phyloP scores from a whole-genome alignment of 2,113 vertebrate genomes.

The Atractosteus spatula region DNA sequence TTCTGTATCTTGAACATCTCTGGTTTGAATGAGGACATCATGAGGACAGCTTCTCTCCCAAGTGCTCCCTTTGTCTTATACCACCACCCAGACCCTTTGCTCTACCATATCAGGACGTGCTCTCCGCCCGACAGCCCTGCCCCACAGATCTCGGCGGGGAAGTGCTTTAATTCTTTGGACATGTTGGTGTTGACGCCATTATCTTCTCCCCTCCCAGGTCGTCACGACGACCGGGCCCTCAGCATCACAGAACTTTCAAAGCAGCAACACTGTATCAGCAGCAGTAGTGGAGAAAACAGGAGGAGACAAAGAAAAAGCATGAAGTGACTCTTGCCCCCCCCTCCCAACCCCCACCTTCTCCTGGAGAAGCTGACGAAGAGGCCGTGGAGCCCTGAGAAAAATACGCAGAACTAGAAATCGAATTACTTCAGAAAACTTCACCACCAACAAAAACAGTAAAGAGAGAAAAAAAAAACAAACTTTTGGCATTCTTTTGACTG shows the following conservation, averaged over 20 bases:
- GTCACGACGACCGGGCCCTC: constrained; percentile 9
- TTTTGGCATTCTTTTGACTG: too few species aligned
- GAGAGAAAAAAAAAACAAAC: too few species aligned
- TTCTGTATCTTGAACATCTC: constrained; percentile 12
- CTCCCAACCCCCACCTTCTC: neutral
- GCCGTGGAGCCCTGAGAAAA: constrained; percentile 3
- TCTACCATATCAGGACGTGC: neutral
- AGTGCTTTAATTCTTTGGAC: too few species aligned
- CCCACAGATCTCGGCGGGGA: neutral
- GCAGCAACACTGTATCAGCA: constrained; percentile 31
- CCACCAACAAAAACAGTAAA: constrained; percentile 7
- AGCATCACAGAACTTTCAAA: constrained; percentile 3
- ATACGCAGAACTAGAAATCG: neutral
- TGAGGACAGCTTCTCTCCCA: neutral
- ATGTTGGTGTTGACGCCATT: too few species aligned
- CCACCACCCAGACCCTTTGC: neutral
- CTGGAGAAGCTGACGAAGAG: too few species aligned
- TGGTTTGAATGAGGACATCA: neutral
- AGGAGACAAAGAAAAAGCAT: neutral
- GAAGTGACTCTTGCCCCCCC: neutral
- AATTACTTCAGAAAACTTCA: neutral
- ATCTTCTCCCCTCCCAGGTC: neutral
- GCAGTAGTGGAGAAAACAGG: neutral
- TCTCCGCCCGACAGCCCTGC: neutral
- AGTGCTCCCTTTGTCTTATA: neutral